These are phyloP conservation scores for Cryptophagus acutangulus DNA, from an alignment of 2,888 invertebrate genomes.

Conservation along the genomic window DNA sequence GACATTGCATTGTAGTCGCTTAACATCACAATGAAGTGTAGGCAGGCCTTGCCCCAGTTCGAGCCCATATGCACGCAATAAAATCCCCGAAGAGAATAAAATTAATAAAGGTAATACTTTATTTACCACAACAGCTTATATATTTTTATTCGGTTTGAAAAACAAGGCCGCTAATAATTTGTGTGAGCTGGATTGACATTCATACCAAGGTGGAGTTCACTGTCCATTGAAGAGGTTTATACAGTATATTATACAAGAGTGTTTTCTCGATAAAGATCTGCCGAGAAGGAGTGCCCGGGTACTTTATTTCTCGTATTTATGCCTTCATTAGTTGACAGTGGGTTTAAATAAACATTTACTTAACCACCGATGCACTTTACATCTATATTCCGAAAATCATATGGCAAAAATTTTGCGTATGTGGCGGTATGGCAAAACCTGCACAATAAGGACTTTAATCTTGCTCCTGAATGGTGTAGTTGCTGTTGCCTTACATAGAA, in stretches of 20 bases:
- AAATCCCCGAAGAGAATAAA: slow-evolving; percentile 7
- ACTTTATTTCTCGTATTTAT: slow-evolving; percentile 1
- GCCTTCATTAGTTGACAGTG: slow-evolving; percentile 8
- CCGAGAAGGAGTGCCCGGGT: slow-evolving; percentile 12
- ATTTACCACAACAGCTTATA: no score
- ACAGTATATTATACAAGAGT: slow-evolving; percentile 12
- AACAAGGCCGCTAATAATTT: slow-evolving; percentile 16
- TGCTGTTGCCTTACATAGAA: no score
- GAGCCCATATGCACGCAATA: slow-evolving; percentile 14
- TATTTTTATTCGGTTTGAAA: no score
- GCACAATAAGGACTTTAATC: no score
- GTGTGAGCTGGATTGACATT: slow-evolving; percentile 23
- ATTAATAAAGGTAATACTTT: no score
- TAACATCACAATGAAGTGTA: slow-evolving; percentile 18
- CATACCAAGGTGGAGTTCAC: slow-evolving; percentile 18
- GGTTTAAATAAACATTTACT: neutral
- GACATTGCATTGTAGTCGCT: no score
- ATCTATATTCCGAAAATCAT: no score
- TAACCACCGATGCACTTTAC: no score
- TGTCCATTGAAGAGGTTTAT: slow-evolving; percentile 18
- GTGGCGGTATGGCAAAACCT: no score
- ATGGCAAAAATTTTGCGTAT: no score
- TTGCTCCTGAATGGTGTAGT: no score
- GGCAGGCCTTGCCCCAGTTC: slow-evolving; percentile 21
- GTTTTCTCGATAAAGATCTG: slow-evolving; percentile 18